phyloP scores from a whole-genome alignment of 2,797 vertebrate species.

The Odontamblyopus lacepedii region DNA sequence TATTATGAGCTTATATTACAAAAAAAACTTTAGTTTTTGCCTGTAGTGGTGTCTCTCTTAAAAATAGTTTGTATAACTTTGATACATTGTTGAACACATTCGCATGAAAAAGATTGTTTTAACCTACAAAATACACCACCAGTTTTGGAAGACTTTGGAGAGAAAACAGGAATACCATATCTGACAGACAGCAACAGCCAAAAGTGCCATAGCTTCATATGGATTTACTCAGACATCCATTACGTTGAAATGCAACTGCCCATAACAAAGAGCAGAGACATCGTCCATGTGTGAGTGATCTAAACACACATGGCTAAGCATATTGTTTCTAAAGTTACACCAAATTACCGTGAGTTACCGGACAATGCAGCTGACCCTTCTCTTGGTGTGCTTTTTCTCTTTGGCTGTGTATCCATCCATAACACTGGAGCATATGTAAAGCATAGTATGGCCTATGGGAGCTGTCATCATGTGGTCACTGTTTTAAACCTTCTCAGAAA shows the following conservation, averaged over 20 bases:
- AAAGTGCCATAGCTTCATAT: background rate
- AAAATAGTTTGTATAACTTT: background rate
- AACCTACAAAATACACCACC: background rate
- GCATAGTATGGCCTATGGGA: conserved; percentile 10
- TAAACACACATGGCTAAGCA: background rate
- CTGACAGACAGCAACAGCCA: conserved; percentile 4
- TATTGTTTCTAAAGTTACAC: conserved; percentile 7
- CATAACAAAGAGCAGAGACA: conserved; percentile 4
- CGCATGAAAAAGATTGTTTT: background rate
- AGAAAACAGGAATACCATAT: conserved; percentile 5
- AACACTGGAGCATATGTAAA: conserved; percentile 6
- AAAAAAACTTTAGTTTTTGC: no score
- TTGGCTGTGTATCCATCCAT: conserved; percentile 9
- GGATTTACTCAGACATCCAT: conserved; percentile 7
- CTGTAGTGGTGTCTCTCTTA: no score
- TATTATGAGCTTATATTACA: no score
- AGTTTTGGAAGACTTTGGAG: background rate
- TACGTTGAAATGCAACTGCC: background rate
- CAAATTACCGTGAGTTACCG: background rate
- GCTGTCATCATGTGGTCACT: conserved; percentile 14
- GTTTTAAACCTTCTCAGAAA: conserved; percentile 23
- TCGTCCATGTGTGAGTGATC: conserved; percentile 4
- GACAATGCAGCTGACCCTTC: conserved; percentile 5
- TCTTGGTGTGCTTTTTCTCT: conserved; percentile 4
- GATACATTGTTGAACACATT: background rate